Base-by-base conservation (phyloP, 2,113 vertebrate species). In the Dicentrarchus labrax region DNA sequence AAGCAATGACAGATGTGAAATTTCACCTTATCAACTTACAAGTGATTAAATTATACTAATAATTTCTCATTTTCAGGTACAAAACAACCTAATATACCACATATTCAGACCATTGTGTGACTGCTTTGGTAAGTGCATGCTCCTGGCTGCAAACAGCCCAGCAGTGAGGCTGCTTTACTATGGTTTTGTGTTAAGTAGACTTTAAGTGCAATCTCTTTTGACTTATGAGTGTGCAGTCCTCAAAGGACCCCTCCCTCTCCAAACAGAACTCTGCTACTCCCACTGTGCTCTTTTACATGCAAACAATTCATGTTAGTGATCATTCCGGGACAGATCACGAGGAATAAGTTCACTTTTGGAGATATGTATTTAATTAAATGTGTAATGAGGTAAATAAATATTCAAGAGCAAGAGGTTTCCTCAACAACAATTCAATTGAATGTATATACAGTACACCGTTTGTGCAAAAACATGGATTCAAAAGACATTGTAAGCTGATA, bases 401-500 rank as follows among this genome's bases (percentile, higher is more conserved):
- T 84, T 76, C 57, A 82, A 79, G 74, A 80, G 65, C 72, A 85
- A 87, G 41, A 73, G n/a, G 45, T 83, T 86, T 78, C 51, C 47
- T 77, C 79, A 84, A 90, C 85, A 91, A 79, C 86, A 89, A 50
- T 88, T 86, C 67, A 90, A 72, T 39, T 85, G 47, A 83, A 89
- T 87, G 62, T 91, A 89, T 91, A 72, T 89, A 93, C 92, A 93
- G 66, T 72, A 84, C 74, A 89, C 79, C 2, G 47, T 82, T 84
- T 89, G 86, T 91, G 87, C 89, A 91, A 91, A 91, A 92, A 86
- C 66, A 78, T 79, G 71, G 80, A 85, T 82, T 73, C 67, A 82
- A 88, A 88, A 88, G 45, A 88, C 86, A 88, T 78, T 86, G 77
- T 84, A 86, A 91, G 91, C 90, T 88, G 73, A 85, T 82, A 56